Evolutionary conservation across 1,140 invertebrate genomes (phyloP), one percentile per base, ranked within the genome.

Genomic region (Chlorops oryzae): DNA sequence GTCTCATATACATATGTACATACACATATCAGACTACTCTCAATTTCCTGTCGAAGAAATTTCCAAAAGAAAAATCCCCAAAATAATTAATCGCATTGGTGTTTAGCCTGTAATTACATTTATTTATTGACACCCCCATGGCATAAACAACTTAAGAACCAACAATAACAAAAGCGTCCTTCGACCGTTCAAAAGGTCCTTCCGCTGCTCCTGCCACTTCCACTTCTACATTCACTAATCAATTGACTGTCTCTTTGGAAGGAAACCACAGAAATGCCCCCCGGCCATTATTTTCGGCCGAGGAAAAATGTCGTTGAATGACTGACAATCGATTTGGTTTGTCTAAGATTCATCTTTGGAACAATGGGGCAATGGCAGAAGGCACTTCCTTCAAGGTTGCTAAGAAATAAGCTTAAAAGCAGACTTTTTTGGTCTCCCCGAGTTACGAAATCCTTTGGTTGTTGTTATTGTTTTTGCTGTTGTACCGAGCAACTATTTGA

Each of bases 91-190:
- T 67, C 64, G 64, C 58, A 62, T 67, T 67, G 64, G 64, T 67
- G 64, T 67, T 67, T 67, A 67, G 64, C 64, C 64, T 67, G 64
- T 67, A 67, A 67, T 67, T 67, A 67, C 64, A 67, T 67, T 67
- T 67, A 65, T 64, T 67, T 67, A 67, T 67, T 67, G 64, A 65
- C 61, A 63, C 61, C 61, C 59, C 61, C 59, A 15, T 13, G 35
- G n/a, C n/a, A n/a, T n/a, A n/a, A n/a, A n/a, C n/a, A n/a, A n/a
- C n/a, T n/a, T n/a, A n/a, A n/a, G n/a, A n/a, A n/a, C n/a, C n/a
- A n/a, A n/a, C n/a, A n/a, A n/a, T n/a, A n/a, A n/a, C 18, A 27
- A 17, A 38, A 25, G 43, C 38, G 32, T 47, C 47, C 60, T 61
- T 57, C 61, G 62, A 62, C 62, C 62, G 64, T 63, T 63, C 64